Conservation (phyloP, 2,113 vertebrate species). For the Thymallus thymallus region DNA sequence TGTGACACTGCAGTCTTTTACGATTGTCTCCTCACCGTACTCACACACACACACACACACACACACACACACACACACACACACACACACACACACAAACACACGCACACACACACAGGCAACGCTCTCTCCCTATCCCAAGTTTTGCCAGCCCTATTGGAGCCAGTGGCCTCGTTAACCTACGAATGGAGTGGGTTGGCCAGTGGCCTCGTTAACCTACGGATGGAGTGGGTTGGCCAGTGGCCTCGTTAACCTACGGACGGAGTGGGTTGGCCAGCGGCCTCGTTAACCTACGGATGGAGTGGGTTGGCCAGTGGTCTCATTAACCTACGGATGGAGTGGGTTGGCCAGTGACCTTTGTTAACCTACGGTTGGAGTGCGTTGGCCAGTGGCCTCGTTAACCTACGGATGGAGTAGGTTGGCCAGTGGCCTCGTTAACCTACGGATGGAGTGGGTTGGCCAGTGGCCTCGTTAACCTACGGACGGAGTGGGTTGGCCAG, state of each 20-base stretch:
- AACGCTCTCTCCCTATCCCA: background rate
- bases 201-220: too few relatives aligned
- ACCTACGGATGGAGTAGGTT: background rate
- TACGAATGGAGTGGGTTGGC: background rate
- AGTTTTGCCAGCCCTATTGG: background rate
- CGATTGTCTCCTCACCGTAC: background rate
- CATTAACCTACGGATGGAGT: too few relatives aligned
- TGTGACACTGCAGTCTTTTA: conserved; percentile 57
- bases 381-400: conserved; percentile 23
- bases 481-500: too few relatives aligned
- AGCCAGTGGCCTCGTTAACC: background rate
- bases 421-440: too few relatives aligned
- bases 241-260: too few relatives aligned
- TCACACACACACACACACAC: background rate
- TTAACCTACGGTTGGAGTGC: too few relatives aligned
- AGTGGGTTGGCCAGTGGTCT: too few relatives aligned
- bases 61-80: background rate
- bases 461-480: too few relatives aligned
- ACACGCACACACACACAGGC: conserved; percentile 14
- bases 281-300: conserved; percentile 1
- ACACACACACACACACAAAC: background rate
- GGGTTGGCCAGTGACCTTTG: conserved; percentile 17
- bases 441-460: conserved; percentile 8
- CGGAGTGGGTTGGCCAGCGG: too few relatives aligned
- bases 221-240: conserved; percentile 9